Evolutionary conservation across 2,797 vertebrate species (phyloP).

Genomic region (Crypturellus tataupa): DNA sequence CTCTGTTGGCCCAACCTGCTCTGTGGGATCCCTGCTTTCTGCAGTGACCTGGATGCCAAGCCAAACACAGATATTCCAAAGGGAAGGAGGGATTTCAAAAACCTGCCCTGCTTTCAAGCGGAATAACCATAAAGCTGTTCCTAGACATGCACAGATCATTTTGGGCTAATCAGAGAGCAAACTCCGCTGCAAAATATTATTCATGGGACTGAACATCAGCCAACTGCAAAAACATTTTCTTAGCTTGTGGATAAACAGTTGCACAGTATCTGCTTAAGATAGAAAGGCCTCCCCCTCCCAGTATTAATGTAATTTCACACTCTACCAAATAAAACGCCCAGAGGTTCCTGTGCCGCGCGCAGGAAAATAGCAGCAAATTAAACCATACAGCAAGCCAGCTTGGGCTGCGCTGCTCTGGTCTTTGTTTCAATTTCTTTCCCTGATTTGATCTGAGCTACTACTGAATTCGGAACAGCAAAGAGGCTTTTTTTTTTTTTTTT

Average conservation of each 20-base stretch:
- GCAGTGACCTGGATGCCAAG: constrained; percentile 52
- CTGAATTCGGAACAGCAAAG: constrained; percentile 41
- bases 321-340: constrained; percentile 49
- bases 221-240: constrained; percentile 58
- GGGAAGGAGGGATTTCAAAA: neutral
- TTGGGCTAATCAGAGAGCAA: constrained; percentile 28
- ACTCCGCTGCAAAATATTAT: constrained; percentile 57
- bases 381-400: neutral
- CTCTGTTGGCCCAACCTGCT: neutral
- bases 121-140: neutral
- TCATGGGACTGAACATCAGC: constrained; percentile 11
- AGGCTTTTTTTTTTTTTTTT: neutral
- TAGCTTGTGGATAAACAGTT: constrained; percentile 66
- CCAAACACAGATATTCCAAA: constrained; percentile 59
- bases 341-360: neutral
- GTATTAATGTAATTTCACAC: constrained; percentile 77
- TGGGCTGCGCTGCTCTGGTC: constrained; percentile 4
- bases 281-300: constrained; percentile 61
- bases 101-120: neutral
- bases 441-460: constrained; percentile 64
- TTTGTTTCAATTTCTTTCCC: constrained; percentile 37
- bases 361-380: constrained; percentile 50
- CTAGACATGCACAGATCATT: constrained; percentile 19
- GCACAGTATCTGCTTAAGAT: constrained; percentile 9
- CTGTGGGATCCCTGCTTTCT: neutral